Base-by-base conservation (phyloP, 2,113 vertebrate species). In the Brienomyrus longianalis region DNA sequence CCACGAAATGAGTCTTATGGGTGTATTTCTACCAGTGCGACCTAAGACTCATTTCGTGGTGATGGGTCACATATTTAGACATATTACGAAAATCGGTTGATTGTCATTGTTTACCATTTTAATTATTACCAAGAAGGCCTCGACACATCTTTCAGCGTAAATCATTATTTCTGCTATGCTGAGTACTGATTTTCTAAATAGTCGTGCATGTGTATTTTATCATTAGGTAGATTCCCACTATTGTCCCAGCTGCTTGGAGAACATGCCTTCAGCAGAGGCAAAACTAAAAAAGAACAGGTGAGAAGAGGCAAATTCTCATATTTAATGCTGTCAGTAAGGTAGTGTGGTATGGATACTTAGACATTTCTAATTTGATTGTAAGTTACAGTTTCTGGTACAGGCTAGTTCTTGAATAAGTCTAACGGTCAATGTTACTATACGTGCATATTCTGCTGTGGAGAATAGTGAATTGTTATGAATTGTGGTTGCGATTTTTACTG, bases 201-300 rank as follows among this genome's bases (percentile, higher is more conserved):
- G 48, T 39, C 15, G n/a, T 77, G 10, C 15, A 23, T 84, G 45
- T 84, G 23, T 48, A 47, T 45, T 47, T 48, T 84, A 47, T 48
- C 21, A 84, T 84, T 93, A 99, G 98, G 98, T 99, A 93, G 98
- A 99, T 92, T 99, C 98, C 1, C 98, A 99, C 93, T 99, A 99
- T 92, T 99, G 98, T 91, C 98, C 98, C 85, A 99, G 98, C 94
- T 99, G 98, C 92, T 91, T 99, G 96, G 98, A 99, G 94, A 99
- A 99, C 93, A 99, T 99, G 98, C 98, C 98, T 0, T 99, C 98
- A 13, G 98, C 98, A 90, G 98, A 99, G 94, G 98, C 98, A n/a
- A 99, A 99, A 91, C 96, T 99, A 15, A 99, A 99, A 92, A 99
- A 99, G 95, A 99, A 99, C 92, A 98, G 98, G 98, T 99, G 91